These are phyloP conservation scores for Coendou prehensilis DNA, from an alignment of 2,797 vertebrate species.

Conservation along the genomic window DNA sequence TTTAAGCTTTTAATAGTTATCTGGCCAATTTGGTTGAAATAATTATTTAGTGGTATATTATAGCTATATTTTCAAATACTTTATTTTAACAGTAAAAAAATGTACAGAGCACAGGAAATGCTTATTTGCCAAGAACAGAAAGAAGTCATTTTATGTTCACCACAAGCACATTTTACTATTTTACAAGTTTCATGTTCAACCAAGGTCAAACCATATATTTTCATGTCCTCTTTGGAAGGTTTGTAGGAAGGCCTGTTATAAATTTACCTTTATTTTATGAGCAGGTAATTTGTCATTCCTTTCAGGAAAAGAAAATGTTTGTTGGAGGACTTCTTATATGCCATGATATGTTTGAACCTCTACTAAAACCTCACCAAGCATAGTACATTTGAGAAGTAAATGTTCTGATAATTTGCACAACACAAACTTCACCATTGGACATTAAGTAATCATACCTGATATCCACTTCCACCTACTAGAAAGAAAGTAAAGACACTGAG, in stretches of 20 bases:
- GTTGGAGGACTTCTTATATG: constrained; percentile 30
- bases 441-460: neutral
- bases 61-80: constrained; percentile 67
- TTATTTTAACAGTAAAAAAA: constrained; percentile 63
- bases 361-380: constrained; percentile 1
- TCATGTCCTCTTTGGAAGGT: constrained; percentile 65
- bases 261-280: constrained; percentile 73
- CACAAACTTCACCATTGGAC: neutral
- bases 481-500: neutral
- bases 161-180: constrained; percentile 30
- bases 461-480: neutral
- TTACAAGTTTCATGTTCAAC: constrained; percentile 64
- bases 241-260: constrained; percentile 53
- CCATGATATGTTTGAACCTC: constrained; percentile 61
- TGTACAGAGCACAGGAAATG: constrained; percentile 16
- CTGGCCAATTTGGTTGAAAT: constrained; percentile 33
- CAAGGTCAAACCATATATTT: constrained; percentile 65
- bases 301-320: constrained; percentile 63
- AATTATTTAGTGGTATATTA: constrained; percentile 21
- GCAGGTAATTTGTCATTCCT: constrained; percentile 69
- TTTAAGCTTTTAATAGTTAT: constrained; percentile 60
- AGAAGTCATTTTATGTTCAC: constrained; percentile 70
- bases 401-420: neutral
- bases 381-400: neutral
- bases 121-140: constrained; percentile 73